Conservation (phyloP, 2,888 invertebrate species). For the Drosophila nr. perissopoda region DNA sequence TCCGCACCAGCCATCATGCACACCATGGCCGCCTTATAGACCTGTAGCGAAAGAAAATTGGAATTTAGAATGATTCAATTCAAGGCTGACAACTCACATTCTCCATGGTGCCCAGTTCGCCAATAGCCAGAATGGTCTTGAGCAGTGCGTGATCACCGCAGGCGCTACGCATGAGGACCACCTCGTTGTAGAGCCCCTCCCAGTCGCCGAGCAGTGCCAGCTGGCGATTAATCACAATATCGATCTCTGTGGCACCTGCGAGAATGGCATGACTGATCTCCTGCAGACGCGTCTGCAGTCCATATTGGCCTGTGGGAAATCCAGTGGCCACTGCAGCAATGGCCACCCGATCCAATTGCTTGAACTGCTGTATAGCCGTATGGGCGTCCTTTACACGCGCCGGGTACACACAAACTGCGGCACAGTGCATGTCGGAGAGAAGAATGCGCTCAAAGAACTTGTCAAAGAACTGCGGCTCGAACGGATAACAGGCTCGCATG, state of each 20-base stretch:
- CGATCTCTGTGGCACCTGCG: constrained; percentile 96
- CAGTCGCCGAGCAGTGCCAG: constrained; percentile 94
- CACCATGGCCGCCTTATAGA: constrained; percentile 94
- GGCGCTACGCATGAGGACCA: constrained; percentile 91
- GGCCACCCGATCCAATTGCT: constrained; percentile 87
- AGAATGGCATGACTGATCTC: constrained; percentile 93
- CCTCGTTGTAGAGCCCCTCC: constrained; percentile 92
- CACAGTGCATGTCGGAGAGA: constrained; percentile 87
- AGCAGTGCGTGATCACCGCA: constrained; percentile 91
- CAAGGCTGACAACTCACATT: constrained; percentile 86
- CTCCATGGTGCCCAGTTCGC: constrained; percentile 93
- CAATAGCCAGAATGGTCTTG: constrained; percentile 97
- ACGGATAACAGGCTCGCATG: constrained; percentile 87
- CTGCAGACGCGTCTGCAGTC: constrained; percentile 90
- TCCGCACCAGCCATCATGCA: constrained; percentile 98
- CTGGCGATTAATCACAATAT: constrained; percentile 96
- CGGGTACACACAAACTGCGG: constrained; percentile 98
- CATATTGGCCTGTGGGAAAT: constrained; percentile 97
- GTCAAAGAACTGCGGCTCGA: constrained; percentile 75
- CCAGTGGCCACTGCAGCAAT: constrained; percentile 97
- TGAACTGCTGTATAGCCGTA: constrained; percentile 86
- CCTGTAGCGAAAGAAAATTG: constrained; percentile 83
- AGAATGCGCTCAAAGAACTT: constrained; percentile 71
- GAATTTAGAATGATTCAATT: too few species aligned
- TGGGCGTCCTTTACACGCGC: constrained; percentile 91